phyloP scores from a whole-genome alignment of 2,888 invertebrate genomes.

The Philereme vetulata region DNA sequence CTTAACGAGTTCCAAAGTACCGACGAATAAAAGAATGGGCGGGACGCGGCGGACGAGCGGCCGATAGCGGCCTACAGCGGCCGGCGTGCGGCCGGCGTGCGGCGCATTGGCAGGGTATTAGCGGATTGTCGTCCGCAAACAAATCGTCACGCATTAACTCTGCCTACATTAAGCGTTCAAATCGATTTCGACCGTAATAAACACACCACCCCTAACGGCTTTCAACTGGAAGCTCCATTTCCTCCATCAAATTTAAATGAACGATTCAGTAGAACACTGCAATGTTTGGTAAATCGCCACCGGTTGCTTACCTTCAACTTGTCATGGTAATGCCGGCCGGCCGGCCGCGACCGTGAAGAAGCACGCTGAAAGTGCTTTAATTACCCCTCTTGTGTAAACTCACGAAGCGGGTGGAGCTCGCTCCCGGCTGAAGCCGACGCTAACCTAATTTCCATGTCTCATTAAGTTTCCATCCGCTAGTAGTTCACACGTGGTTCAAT shows the following conservation, averaged over 20 bases:
- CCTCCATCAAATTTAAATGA: not conserved
- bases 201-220: not conserved
- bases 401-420: slow-evolving; percentile 9
- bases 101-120: not conserved
- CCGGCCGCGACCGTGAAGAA: too few species aligned
- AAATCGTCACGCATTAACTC: slow-evolving; percentile 1
- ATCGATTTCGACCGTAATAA: not conserved
- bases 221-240: not conserved
- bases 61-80: not conserved
- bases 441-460: slow-evolving; percentile 34
- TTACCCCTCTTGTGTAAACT: slow-evolving; percentile 16
- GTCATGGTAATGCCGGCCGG: too few species aligned
- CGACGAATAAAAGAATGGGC: slow-evolving; percentile 6
- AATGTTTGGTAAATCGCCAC: too few species aligned
- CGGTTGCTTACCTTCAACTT: too few species aligned
- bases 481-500: slow-evolving; percentile 22
- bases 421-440: slow-evolving; percentile 8
- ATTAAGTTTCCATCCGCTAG: slow-evolving; percentile 31
- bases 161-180: not conserved
- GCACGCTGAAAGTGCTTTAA: slow-evolving; percentile 6
- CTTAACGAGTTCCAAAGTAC: slow-evolving; percentile 5
- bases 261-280: too few species aligned
- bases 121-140: slow-evolving; percentile 22
- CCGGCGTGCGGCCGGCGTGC: slow-evolving; percentile 3
- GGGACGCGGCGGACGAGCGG: not conserved